Conservation (phyloP, 2,797 vertebrate species). For the Scyliorhinus canicula region DNA sequence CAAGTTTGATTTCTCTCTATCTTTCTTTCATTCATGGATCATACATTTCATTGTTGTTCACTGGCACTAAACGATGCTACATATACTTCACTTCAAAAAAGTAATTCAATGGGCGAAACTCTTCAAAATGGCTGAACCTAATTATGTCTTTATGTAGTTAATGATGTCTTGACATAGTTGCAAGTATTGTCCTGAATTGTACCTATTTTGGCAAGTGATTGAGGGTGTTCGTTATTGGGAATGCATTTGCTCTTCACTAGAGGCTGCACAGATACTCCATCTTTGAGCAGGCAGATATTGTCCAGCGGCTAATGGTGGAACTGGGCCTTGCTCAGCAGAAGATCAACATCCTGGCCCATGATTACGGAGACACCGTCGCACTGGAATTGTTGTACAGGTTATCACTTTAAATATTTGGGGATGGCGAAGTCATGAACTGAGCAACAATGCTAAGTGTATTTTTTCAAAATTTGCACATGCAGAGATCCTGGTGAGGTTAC, state of each 20-base stretch:
- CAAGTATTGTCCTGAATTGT: neutral
- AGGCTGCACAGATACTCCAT: constrained; percentile 85
- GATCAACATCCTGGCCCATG: constrained; percentile 81
- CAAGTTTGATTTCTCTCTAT: neutral
- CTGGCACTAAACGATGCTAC: neutral
- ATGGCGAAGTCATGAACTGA: neutral
- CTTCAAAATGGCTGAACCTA: neutral
- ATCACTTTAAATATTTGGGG: neutral
- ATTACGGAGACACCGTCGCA: constrained; percentile 88
- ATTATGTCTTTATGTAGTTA: too few relatives aligned
- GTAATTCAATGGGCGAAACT: neutral
- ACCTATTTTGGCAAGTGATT: neutral
- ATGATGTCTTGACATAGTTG: too few relatives aligned
- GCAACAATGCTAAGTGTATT: neutral
- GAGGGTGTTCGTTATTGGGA: too few relatives aligned
- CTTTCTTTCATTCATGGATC: neutral
- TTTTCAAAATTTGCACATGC: neutral
- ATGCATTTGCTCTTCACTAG: constrained; percentile 51
- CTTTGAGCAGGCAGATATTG: constrained; percentile 86
- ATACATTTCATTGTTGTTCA: neutral
- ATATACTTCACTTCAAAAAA: neutral
- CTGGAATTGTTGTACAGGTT: constrained; percentile 90
- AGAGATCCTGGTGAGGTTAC: neutral
- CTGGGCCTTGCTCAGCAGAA: constrained; percentile 71
- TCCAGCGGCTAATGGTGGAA: constrained; percentile 74